phyloP scores from a whole-genome alignment of 2,113 vertebrate genomes.

The Salvelinus alpinus region DNA sequence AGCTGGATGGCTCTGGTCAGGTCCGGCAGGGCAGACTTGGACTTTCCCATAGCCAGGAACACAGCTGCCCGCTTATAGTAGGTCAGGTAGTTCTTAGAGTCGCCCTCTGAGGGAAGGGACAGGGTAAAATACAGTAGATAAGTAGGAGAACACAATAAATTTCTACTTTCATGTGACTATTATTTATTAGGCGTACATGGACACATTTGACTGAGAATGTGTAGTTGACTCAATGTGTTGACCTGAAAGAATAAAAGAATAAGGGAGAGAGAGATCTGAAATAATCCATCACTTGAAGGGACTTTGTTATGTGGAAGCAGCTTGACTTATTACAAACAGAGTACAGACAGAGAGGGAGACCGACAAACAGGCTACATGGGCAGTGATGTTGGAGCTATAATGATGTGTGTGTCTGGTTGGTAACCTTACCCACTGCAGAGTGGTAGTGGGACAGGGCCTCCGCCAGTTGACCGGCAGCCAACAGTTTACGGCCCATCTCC shows the following conservation, averaged over 20 bases:
- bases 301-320: no score
- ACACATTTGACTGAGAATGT: no score
- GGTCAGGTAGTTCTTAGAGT: slow-evolving; percentile 84
- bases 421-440: slow-evolving; percentile 81
- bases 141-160: no score
- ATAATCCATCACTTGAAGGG: no score
- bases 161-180: no score
- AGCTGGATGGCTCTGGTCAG: slow-evolving; percentile 80
- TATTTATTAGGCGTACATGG: no score
- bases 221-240: no score
- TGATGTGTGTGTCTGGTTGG: background rate
- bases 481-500: slow-evolving; percentile 83
- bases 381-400: background rate
- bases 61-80: slow-evolving; percentile 84
- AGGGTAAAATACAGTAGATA: no score
- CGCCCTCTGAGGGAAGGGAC: slow-evolving; percentile 70
- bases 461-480: slow-evolving; percentile 83
- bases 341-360: background rate
- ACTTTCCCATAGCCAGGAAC: slow-evolving; percentile 84
- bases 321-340: background rate
- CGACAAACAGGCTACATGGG: background rate
- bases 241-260: no score
- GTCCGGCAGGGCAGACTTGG: slow-evolving; percentile 81
- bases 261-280: no score
- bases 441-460: slow-evolving; percentile 85